Base-by-base conservation (phyloP, 2,888 invertebrate genomes). In the Adelognathus sp. region DNA sequence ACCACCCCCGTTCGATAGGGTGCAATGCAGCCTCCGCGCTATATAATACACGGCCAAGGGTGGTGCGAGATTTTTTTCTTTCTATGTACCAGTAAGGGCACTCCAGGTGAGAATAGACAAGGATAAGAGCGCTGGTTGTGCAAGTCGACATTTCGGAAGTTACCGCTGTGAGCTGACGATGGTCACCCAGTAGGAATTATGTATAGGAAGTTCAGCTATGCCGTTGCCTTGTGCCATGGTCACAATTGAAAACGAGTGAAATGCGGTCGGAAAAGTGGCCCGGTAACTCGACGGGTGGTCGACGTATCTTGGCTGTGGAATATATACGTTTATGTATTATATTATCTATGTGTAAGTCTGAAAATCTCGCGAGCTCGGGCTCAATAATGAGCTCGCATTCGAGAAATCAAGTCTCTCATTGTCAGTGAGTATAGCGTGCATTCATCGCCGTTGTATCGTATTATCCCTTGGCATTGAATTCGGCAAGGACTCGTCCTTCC, bases 321-420 rank as follows among this genome's bases (percentile, higher is more conserved):
- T 11, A 14, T 33, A 39, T 46, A 46, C n/a, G n/a, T n/a, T n/a
- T n/a, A n/a, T n/a, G n/a, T n/a, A n/a, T n/a, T n/a, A n/a, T n/a
- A n/a, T n/a, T n/a, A n/a, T n/a, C n/a, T n/a, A n/a, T n/a, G n/a
- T n/a, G n/a, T n/a, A n/a, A n/a, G n/a, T n/a, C n/a, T n/a, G n/a
- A n/a, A n/a, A n/a, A n/a, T n/a, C n/a, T n/a, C n/a, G n/a, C n/a
- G n/a, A n/a, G n/a, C n/a, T n/a, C 80, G 66, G 81, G 82, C 71
- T 79, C 86, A 84, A 87, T 89, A 89, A 89, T 86, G 87, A 89
- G 86, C 86, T 85, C 78, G 84, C 82, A 85, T 89, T 87, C 86
- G 82, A 75, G n/a, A 86, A 88, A 88, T 89, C 89, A 88, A 88
- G 87, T 86, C 84, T 70, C 84, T 88, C 86, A 88, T 88, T 89